phyloP scores from a whole-genome alignment of 2,113 vertebrate species.

The Struthio camelus region DNA sequence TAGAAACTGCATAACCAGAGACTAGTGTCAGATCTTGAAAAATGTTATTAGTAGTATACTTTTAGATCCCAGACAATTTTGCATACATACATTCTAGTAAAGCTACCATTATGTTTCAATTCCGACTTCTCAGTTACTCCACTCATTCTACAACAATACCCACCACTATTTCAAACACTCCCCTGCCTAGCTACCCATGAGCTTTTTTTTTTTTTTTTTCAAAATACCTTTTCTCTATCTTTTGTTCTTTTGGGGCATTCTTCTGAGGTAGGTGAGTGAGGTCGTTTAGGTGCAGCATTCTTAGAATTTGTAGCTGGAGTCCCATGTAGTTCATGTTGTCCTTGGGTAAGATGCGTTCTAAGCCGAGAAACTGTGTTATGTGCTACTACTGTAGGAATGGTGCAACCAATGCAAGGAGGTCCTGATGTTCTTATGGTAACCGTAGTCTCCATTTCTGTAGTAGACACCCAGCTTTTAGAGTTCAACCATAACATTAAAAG shows the following conservation, averaged over 20 bases:
- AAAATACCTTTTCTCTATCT: slow-evolving; percentile 82
- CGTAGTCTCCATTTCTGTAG: slow-evolving; percentile 66
- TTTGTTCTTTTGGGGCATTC: slow-evolving; percentile 80
- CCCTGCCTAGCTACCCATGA: background rate
- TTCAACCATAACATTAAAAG: background rate
- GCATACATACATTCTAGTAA: background rate
- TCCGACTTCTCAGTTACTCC: background rate
- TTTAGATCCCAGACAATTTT: background rate
- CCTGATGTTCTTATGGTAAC: slow-evolving; percentile 51
- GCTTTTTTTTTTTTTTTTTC: no score
- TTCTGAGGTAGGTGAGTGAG: slow-evolving; percentile 77
- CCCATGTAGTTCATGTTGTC: slow-evolving; percentile 76
- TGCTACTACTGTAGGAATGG: slow-evolving; percentile 75
- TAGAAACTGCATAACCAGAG: background rate
- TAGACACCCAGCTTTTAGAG: slow-evolving; percentile 18
- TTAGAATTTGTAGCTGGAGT: slow-evolving; percentile 51
- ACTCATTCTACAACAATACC: background rate
- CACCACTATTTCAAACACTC: background rate
- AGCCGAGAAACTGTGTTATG: slow-evolving; percentile 70
- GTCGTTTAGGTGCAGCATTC: slow-evolving; percentile 75
- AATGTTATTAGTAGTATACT: background rate
- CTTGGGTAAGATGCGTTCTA: slow-evolving; percentile 66
- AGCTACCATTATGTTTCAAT: background rate
- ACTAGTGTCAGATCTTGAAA: background rate
- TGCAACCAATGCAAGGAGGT: slow-evolving; percentile 65